Evolutionary conservation across 2,113 vertebrate genomes (phyloP).

Genomic region (Pyrgilauda ruficollis): DNA sequence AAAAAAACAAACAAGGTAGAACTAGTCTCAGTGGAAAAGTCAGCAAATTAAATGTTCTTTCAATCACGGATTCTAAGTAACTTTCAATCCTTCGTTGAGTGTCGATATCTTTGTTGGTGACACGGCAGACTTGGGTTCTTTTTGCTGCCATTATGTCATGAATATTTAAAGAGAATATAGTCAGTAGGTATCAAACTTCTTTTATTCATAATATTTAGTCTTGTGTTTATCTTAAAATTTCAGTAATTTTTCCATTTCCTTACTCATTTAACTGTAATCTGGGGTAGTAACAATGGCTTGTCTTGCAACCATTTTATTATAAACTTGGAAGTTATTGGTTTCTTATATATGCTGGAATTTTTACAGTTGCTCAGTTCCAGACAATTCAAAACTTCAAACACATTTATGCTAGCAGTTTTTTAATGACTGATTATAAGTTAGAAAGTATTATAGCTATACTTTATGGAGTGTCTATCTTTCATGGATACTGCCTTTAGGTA

Average conservation of each 20-base stretch:
- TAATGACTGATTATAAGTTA: not conserved
- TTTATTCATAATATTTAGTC: not conserved
- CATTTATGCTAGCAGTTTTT: not conserved
- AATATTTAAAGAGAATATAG: not conserved
- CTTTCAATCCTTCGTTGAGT: not conserved
- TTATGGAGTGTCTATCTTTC: not conserved
- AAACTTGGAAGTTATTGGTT: not conserved
- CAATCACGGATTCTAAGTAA: not conserved
- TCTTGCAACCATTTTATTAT: not conserved
- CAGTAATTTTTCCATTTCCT: not conserved
- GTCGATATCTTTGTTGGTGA: not conserved
- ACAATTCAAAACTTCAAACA: not conserved
- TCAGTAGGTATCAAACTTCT: not conserved
- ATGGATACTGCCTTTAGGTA: not conserved
- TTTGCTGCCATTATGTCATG: rapidly evolving
- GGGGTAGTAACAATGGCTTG: not conserved
- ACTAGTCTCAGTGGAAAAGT: not conserved
- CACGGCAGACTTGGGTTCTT: rapidly evolving
- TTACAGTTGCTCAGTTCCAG: not conserved
- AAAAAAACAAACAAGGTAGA: not conserved
- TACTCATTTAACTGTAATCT: not conserved
- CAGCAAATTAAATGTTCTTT: not conserved
- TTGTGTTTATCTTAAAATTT: not conserved
- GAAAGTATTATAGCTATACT: not conserved
- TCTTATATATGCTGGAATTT: not conserved